A percentile compares a stretch with the other conserved stretches of the same genome.
These are phyloP conservation scores for Helicolenus hilgendorfi DNA, from an alignment of 2,797 vertebrate species.

Conservation along the genomic window DNA sequence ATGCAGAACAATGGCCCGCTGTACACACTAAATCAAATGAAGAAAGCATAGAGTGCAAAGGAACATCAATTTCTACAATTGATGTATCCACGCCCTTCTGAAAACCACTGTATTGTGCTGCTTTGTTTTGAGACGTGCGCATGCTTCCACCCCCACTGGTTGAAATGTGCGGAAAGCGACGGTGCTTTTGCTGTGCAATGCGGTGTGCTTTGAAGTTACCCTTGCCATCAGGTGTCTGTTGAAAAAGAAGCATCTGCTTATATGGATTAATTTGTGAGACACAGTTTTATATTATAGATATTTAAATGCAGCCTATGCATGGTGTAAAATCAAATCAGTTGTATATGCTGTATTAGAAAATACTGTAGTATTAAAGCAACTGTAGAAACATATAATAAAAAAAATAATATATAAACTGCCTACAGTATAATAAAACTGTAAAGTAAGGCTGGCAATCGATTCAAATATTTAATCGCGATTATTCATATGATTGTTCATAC, in stretches of 20 bases:
- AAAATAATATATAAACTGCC: neutral
- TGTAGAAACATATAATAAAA: neutral
- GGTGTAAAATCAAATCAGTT: neutral
- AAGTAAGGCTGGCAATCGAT: neutral
- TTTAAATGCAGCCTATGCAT: neutral
- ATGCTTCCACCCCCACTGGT: neutral
- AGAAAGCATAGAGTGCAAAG: constrained; percentile 1
- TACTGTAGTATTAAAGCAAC: neutral
- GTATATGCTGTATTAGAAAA: neutral
- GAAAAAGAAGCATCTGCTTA: neutral
- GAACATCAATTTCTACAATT: neutral
- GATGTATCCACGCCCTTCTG: neutral
- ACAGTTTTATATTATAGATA: neutral
- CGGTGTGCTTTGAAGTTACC: neutral
- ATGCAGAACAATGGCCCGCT: neutral
- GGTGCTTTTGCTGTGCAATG: neutral
- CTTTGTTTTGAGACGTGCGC: constrained; percentile 13
- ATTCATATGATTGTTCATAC: neutral
- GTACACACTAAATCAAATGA: neutral
- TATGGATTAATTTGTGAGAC: neutral
- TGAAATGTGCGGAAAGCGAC: neutral
- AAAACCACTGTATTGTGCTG: neutral
- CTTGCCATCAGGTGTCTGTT: neutral
- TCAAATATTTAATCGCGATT: neutral
- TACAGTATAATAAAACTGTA: neutral